Evolutionary conservation across 1,140 invertebrate genomes (phyloP), one percentile per base, ranked within the genome.

Genomic region (Cyphomyrmex costatus): DNA sequence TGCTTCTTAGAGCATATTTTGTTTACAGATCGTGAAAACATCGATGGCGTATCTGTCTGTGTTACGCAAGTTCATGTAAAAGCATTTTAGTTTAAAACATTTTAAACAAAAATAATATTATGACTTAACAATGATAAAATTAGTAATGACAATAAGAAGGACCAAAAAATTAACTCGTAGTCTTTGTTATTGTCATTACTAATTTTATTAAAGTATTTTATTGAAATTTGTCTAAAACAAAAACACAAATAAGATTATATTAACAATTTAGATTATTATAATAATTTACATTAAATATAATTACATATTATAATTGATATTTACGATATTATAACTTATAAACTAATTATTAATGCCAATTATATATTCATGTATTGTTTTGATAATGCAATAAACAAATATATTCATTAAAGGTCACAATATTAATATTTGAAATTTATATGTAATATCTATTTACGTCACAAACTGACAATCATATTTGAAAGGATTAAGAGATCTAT

Each of bases 31-130:
- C 30, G 5, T 91, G 14, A 91, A 91, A 77, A 79, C 89, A 10
- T 88, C 87, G 6, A 80, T 92, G 77, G 90, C 84, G 3, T 89
- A 79, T 19, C 49, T 91, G 0, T 91, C 91, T 6, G 42, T 92
- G 12, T 71, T 91, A 53, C 78, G 80, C 16, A 30, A 76, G 1
- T 49, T 87, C 5, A 24, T 56, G 0, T 85, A 63, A 74, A 60
- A 42, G 0, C 12, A 10, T 21, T n/a, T 79, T 21, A 2, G 4
- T 56, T 56, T 58, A 0, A 71, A 30, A 10, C 10, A 46, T 42
- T 82, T 58, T 7, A 14, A n/a, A n/a, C n/a, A n/a, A n/a, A n/a
- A n/a, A n/a, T n/a, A n/a, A n/a, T n/a, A n/a, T n/a, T n/a, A n/a
- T n/a, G n/a, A n/a, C n/a, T n/a, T n/a, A n/a, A n/a, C n/a, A n/a